Conservation (phyloP, 1,140 invertebrate species). For the Caenorhabditis remanei region DNA sequence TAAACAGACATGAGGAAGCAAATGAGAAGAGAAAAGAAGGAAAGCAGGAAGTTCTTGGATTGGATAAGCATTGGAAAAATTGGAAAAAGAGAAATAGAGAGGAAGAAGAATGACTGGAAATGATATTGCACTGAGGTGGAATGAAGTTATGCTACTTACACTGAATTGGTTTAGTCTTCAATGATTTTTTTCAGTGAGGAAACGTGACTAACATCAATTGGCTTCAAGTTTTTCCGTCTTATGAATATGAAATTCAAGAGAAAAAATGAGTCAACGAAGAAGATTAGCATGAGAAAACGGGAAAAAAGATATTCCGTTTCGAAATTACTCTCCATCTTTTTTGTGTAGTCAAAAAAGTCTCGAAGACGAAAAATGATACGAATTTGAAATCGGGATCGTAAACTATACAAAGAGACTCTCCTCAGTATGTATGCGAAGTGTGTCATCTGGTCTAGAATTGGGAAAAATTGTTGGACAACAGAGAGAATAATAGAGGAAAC, state of each 20-base stretch:
- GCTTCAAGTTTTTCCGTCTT: too few species aligned
- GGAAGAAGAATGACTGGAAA: not conserved
- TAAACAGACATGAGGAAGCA: slow-evolving; percentile 23
- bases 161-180: too few species aligned
- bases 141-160: too few species aligned
- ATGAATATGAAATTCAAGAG: not conserved
- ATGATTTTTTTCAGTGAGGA: too few species aligned
- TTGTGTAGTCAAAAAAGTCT: not conserved
- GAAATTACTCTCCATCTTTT: not conserved
- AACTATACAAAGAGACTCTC: slow-evolving; percentile 4
- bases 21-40: slow-evolving; percentile 16
- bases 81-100: not conserved
- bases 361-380: not conserved
- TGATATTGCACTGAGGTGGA: not conserved
- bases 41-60: slow-evolving; percentile 37
- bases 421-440: slow-evolving; percentile 4
- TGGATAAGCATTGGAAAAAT: not conserved
- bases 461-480: not conserved
- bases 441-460: not conserved
- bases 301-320: not conserved
- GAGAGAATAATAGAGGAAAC: slow-evolving; percentile 1
- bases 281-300: slow-evolving; percentile 24
- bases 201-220: too few species aligned
- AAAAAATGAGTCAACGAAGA: not conserved
- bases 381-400: slow-evolving; percentile 3